These are phyloP conservation scores for Chrysopilus asiliformis DNA, from an alignment of 2,888 invertebrate genomes.

Conservation along the genomic window DNA sequence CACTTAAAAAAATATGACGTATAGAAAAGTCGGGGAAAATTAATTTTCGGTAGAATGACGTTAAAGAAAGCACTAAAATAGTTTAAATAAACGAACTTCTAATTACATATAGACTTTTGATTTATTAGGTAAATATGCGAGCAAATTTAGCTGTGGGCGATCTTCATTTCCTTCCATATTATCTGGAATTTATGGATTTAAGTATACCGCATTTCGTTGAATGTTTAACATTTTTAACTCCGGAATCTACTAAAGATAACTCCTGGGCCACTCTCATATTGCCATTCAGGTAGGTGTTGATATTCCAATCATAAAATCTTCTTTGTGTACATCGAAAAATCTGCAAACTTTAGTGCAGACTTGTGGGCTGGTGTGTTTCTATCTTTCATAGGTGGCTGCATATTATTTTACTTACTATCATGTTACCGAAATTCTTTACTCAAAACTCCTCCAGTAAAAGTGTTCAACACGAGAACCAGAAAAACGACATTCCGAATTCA, in stretches of 20 bases:
- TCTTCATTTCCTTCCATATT: constrained; percentile 57
- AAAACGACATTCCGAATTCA: constrained; percentile 18
- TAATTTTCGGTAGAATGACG: no score
- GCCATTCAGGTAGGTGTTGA: constrained; percentile 69
- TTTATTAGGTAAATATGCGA: constrained; percentile 36
- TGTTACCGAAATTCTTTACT: constrained; percentile 13
- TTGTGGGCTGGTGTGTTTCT: constrained; percentile 65
- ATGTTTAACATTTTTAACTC: constrained; percentile 72
- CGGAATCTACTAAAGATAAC: constrained; percentile 65
- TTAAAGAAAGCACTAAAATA: no score
- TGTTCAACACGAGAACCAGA: neutral
- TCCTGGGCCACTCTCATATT: constrained; percentile 73
- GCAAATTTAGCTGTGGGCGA: constrained; percentile 67
- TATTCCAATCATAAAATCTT: no score
- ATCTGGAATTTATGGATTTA: constrained; percentile 55
- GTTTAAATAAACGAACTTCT: no score
- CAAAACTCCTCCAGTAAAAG: no score
- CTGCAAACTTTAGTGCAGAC: constrained; percentile 40
- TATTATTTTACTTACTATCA: constrained; percentile 53
- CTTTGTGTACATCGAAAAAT: no score
- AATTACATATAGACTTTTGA: constrained; percentile 1
- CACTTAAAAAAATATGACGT: no score
- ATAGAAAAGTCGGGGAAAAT: no score
- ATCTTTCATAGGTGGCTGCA: constrained; percentile 50
- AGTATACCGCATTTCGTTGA: constrained; percentile 68